Conservation (phyloP, 2,888 invertebrate genomes). For the Ophion slaviceki region DNA sequence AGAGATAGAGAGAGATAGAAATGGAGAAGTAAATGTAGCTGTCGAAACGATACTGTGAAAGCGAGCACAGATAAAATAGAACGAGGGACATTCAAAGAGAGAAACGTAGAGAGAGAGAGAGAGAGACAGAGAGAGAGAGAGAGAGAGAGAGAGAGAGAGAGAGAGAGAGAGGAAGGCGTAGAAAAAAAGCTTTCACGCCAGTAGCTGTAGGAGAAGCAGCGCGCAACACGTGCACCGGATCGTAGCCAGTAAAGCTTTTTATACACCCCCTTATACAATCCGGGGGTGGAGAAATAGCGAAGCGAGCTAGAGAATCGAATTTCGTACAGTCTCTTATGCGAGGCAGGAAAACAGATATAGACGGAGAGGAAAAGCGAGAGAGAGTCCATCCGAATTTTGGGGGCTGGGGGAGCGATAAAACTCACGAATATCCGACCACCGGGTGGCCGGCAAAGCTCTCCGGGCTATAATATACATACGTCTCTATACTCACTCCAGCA, state of each 20-base stretch:
- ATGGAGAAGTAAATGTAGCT: conserved; percentile 35
- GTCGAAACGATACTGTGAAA: conserved; percentile 47
- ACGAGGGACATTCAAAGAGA: conserved; percentile 29
- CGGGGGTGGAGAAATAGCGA: conserved; percentile 55
- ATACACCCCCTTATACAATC: conserved; percentile 64
- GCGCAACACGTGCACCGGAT: conserved; percentile 63
- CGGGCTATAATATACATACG: conserved; percentile 46
- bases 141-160: conserved; percentile 18
- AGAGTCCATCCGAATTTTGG: conserved; percentile 39
- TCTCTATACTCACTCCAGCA: conserved; percentile 12
- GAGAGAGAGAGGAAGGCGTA: conserved; percentile 33
- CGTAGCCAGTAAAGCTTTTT: conserved; percentile 70
- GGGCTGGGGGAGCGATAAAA: conserved; percentile 54
- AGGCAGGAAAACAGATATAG: conserved; percentile 30
- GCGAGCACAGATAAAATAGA: conserved; percentile 53
- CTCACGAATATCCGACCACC: conserved; percentile 64
- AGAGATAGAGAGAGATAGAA: conserved; percentile 62
- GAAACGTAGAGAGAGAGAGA: conserved; percentile 23
- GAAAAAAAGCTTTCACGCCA: conserved; percentile 61
- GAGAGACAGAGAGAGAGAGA: conserved; percentile 21
- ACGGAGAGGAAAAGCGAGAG: conserved; percentile 38
- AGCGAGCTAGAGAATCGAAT: conserved; percentile 61
- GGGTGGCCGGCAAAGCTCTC: conserved; percentile 62
- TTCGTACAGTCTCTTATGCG: conserved; percentile 59
- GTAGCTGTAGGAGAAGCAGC: conserved; percentile 53